Base-by-base conservation (phyloP, 2,113 vertebrate species). In the Catagonus wagneri region DNA sequence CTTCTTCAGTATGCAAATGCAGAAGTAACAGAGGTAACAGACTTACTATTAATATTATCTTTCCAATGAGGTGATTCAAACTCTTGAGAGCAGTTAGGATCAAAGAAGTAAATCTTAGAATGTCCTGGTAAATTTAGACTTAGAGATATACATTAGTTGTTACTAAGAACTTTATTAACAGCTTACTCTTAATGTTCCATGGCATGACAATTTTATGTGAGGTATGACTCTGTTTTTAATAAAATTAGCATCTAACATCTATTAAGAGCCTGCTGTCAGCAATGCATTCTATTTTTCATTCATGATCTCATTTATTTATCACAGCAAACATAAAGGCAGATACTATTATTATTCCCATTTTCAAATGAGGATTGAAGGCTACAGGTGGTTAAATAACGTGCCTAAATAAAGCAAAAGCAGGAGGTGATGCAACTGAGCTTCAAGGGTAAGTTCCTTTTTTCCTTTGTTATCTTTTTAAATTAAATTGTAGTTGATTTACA, bases 181-280 rank as follows among this genome's bases (percentile, higher is more conserved):
- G 52, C 44, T 71, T 86, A 44, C 36, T 56, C 50, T 6, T 78
- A 32, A 36, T 71, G 13, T 56, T 61, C 58, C 61, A 50, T 32
- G 75, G 25, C n/a, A 19, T 36, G 44, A 76, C 8, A 65, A 63
- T 79, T 34, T 84, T 75, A 65, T 1, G 4, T 74, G 25, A 66
- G 3, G 15, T 80, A 60, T 93, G 34, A 86, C 25, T 91, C 22
- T 89, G 29, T 80, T 85, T 96, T 89, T 68, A 83, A 71, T 34
- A 68, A 91, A 65, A 61, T 72, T 39, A 63, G 50, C 20, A 39
- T 83, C 13, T 63, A 27, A 90, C 75, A 52, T 80, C 20, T 52
- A 68, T 88, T 27, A 88, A 89, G 34, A 52, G 75, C 10, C n/a
- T 65, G 6, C 34, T 68, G 6, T 52, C 22, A 71, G 1, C 5